Conservation (phyloP, 2,797 vertebrate genomes). For the Allobates femoralis region DNA sequence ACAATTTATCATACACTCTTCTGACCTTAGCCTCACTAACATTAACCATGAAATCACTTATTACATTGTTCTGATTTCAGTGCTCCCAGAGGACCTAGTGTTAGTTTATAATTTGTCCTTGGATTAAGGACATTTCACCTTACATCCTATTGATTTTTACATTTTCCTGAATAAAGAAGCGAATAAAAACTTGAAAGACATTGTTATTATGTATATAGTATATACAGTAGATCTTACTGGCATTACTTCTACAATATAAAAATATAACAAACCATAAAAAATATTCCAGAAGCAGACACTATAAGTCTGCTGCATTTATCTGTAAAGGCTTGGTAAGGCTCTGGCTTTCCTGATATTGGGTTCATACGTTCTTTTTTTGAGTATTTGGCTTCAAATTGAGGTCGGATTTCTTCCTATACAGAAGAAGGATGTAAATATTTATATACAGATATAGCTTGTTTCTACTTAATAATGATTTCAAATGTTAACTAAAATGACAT, state of each 20-base stretch:
- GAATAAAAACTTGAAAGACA: neutral
- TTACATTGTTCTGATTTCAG: neutral
- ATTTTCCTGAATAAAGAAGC: neutral
- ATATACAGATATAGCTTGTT: neutral
- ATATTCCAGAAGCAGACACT: constrained; percentile 93
- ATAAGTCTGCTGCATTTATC: constrained; percentile 95
- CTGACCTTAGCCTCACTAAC: neutral
- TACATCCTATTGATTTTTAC: neutral
- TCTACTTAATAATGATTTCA: neutral
- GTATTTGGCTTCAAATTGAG: constrained; percentile 95
- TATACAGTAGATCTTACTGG: neutral
- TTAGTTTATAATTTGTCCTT: neutral
- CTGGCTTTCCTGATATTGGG: constrained; percentile 92
- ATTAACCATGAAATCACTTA: neutral
- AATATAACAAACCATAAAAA: constrained; percentile 89
- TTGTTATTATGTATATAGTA: neutral
- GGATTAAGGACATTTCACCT: neutral
- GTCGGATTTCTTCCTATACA: constrained; percentile 89
- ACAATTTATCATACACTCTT: too few species aligned
- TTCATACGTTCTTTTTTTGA: constrained; percentile 94
- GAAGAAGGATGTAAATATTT: neutral
- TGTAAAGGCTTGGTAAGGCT: constrained; percentile 92
- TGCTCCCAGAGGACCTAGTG: neutral
- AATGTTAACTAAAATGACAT: neutral
- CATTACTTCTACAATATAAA: neutral